Conservation (phyloP, 2,888 invertebrate species). For the Aspidapion aeneum region DNA sequence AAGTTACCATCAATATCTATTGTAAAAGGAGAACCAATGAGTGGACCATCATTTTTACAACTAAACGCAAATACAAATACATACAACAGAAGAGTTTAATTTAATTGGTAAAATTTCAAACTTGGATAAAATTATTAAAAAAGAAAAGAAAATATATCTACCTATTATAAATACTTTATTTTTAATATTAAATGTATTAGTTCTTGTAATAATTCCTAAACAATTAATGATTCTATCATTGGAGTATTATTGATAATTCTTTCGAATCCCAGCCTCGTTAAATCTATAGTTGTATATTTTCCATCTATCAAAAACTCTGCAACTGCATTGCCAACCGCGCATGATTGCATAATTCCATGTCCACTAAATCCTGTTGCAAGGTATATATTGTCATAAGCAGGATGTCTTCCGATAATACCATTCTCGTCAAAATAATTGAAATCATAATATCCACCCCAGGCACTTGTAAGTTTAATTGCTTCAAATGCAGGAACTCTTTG, state of each 20-base stretch:
- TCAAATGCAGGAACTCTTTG: constrained; percentile 79
- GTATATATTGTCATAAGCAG: constrained; percentile 75
- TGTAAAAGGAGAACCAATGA: too few species aligned
- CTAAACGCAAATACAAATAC: too few species aligned
- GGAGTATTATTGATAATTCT: constrained; percentile 63
- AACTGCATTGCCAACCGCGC: constrained; percentile 89
- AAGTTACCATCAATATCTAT: too few species aligned
- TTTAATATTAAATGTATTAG: too few species aligned
- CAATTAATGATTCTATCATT: constrained; percentile 48
- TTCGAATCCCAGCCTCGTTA: constrained; percentile 76
- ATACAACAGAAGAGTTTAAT: too few species aligned
- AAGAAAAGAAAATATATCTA: too few species aligned
- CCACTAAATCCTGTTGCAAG: constrained; percentile 94
- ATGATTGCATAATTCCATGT: constrained; percentile 86
- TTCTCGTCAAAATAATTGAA: constrained; percentile 89
- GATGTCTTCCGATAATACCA: constrained; percentile 87
- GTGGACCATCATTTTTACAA: too few species aligned
- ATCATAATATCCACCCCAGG: constrained; percentile 87
- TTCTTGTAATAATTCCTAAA: too few species aligned
- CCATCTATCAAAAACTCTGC: constrained; percentile 81
- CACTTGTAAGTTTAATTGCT: constrained; percentile 68
- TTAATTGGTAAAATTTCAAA: too few species aligned
- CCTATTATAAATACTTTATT: too few species aligned
- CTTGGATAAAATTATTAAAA: too few species aligned
- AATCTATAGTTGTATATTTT: constrained; percentile 71